A percentile compares a stretch with the other conserved stretches of the same genome.
Conservation (phyloP, 2,888 invertebrate species). For the Bursaphelenchus okinawaensis region DNA sequence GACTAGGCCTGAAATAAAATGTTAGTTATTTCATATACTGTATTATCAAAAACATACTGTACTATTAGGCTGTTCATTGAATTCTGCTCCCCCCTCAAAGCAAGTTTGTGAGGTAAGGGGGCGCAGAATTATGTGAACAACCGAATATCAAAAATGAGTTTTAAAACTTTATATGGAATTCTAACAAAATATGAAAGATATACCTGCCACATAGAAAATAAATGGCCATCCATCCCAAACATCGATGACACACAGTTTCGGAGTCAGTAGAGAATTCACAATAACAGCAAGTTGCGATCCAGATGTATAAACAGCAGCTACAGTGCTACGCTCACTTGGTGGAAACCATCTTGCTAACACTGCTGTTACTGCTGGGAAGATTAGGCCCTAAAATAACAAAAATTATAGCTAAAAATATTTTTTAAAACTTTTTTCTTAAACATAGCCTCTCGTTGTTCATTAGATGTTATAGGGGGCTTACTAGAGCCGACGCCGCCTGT, state of each 20-base stretch:
- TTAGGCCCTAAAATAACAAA: conserved; percentile 30
- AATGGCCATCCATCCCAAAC: conserved; percentile 40
- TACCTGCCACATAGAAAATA: conserved; percentile 43
- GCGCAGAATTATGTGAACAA: too few relatives aligned
- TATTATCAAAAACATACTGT: too few relatives aligned
- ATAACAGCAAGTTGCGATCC: conserved; percentile 41
- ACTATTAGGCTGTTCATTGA: conserved; percentile 4
- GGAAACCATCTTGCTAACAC: conserved; percentile 40
- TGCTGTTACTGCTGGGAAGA: conserved; percentile 34
- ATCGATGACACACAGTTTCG: conserved; percentile 29
- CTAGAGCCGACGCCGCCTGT: too few relatives aligned
- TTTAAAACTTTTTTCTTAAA: not conserved
- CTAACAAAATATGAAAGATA: too few relatives aligned
- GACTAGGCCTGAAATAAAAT: conserved; percentile 17
- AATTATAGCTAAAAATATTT: not conserved
- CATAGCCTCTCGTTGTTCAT: not conserved
- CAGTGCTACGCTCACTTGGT: conserved; percentile 35
- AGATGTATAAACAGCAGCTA: conserved; percentile 45
- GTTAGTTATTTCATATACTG: conserved; percentile 5
- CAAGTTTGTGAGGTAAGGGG: too few relatives aligned
- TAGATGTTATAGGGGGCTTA: too few relatives aligned
- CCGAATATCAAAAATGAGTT: too few relatives aligned
- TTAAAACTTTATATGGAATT: too few relatives aligned
- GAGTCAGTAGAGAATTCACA: conserved; percentile 28
- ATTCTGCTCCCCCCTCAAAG: too few relatives aligned